Base-by-base conservation (phyloP, 2,797 vertebrate genomes). In the Clangula hyemalis region DNA sequence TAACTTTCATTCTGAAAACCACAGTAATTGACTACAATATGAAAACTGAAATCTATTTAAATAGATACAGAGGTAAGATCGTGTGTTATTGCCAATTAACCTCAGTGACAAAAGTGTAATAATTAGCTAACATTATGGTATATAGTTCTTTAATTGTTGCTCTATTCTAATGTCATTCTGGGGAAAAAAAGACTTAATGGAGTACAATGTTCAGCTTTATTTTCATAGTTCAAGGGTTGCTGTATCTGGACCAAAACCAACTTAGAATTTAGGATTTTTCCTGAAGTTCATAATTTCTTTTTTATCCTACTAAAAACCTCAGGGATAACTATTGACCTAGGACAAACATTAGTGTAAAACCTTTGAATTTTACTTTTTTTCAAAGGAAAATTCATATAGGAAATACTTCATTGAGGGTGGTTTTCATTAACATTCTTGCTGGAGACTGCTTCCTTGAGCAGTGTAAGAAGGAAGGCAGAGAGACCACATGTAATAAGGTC, bases 341-440 rank as follows among this genome's bases (percentile, higher is more conserved):
- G 51, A 81, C 3, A 24, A 74, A 54, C 27, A 22, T 41, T 4
- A 30, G 32, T 3, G 21, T 11, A 86, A 86, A 83, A 73, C 66
- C 6, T 75, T 66, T 24, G 25, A 5, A 30, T 54, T 87, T 85
- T 70, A 9, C 13, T 79, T 24, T 65, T 80, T 86, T 82, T 62
- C 10, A 71, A 77, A 85, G 53, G 39, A 92, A 83, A 77, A 80
- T 68, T 89, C 54, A 47, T 30, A 77, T 43, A 85, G 45, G 41
- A 83, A 92, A 74, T 75, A 32, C 51, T 65, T 87, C 65, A 21
- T 20, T 58, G 27, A 60, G 82, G 34, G 19, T 95, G 87, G 39
- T 84, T 96, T 91, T 93, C 82, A 95, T 96, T 92, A 95, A 96
- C 89, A 96, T 92, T 87, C 92, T 89, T 91, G n/a, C 66, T 88